A percentile compares a stretch with the other conserved stretches of the same genome.
Evolutionary conservation across 2,888 invertebrate genomes (phyloP).

Genomic region (Gasteruption jaculator): DNA sequence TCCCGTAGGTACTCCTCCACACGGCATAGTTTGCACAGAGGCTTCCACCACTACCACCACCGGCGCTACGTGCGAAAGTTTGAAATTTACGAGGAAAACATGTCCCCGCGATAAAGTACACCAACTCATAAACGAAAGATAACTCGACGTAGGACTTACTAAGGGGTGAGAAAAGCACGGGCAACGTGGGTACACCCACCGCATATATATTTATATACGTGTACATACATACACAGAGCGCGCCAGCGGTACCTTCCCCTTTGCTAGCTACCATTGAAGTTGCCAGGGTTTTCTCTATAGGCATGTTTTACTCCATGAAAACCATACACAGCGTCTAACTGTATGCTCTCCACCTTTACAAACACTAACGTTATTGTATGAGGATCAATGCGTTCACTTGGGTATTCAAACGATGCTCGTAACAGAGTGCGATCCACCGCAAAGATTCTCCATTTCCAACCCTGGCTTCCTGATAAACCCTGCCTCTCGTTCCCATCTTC

Average conservation of each 20-base stretch:
- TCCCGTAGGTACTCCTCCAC: too few relatives aligned
- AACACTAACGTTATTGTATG: slow-evolving; percentile 17
- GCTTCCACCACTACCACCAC: too few relatives aligned
- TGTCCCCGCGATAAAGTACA: slow-evolving; percentile 38
- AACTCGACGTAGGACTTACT: slow-evolving; percentile 27
- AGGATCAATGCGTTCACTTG: slow-evolving; percentile 31
- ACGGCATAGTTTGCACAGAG: too few relatives aligned
- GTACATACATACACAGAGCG: neutral
- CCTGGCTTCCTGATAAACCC: too few relatives aligned
- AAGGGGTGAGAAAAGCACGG: slow-evolving; percentile 10
- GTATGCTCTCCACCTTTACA: slow-evolving; percentile 4
- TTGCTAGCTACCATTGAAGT: neutral
- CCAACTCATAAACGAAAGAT: slow-evolving; percentile 40
- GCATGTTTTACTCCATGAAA: slow-evolving; percentile 18
- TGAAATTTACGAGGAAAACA: slow-evolving; percentile 43
- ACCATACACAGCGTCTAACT: neutral
- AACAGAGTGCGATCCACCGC: slow-evolving; percentile 31
- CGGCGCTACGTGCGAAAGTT: slow-evolving; percentile 33
- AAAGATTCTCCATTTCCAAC: too few relatives aligned
- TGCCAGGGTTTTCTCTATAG: slow-evolving; percentile 16
- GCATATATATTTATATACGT: too few relatives aligned
- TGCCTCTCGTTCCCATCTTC: too few relatives aligned
- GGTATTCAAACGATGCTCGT: slow-evolving; percentile 31
- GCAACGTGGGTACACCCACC: slow-evolving; percentile 4
- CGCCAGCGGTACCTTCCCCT: slow-evolving; percentile 1